These are phyloP conservation scores for Coecobrya sp. DNA, from an alignment of 2,888 invertebrate genomes.

Conservation along the genomic window DNA sequence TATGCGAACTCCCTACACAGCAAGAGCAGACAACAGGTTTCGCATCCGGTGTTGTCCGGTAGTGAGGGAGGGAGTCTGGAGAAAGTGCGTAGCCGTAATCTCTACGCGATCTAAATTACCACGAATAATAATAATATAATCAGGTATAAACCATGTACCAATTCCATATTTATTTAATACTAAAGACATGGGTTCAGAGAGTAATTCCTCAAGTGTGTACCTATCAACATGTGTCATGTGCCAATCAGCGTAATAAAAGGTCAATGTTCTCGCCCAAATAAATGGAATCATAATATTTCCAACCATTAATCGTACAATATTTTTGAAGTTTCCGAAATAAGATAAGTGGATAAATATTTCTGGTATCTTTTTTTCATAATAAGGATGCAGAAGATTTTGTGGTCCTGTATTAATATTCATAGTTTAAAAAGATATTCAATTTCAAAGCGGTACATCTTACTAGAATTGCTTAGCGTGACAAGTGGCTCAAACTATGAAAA, in stretches of 20 bases:
- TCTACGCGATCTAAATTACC: conserved; percentile 1
- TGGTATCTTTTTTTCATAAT: background rate
- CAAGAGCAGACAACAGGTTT: conserved; percentile 73
- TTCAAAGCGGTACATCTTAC: no score
- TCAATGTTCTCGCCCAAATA: conserved; percentile 57
- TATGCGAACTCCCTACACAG: conserved; percentile 68
- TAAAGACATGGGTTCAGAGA: conserved; percentile 1
- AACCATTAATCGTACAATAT: no score
- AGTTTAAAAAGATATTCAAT: no score
- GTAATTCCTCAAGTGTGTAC: background rate
- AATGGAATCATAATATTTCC: conserved; percentile 2
- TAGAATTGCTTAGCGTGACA: background rate
- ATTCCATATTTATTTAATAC: background rate
- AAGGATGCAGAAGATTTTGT: background rate
- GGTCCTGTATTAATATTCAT: no score
- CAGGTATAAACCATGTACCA: conserved; percentile 12
- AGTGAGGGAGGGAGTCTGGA: conserved; percentile 51
- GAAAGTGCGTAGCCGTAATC: conserved; percentile 67
- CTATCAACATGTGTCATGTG: conserved; percentile 51
- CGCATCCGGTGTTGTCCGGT: conserved; percentile 70
- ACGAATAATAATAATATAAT: background rate
- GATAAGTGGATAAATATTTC: no score
- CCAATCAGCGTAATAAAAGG: conserved; percentile 49
- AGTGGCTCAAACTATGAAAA: conserved; percentile 19
- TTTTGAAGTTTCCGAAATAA: no score